phyloP scores from a whole-genome alignment of 2,888 invertebrate genomes.

The Prosopocoilus inquinatus region DNA sequence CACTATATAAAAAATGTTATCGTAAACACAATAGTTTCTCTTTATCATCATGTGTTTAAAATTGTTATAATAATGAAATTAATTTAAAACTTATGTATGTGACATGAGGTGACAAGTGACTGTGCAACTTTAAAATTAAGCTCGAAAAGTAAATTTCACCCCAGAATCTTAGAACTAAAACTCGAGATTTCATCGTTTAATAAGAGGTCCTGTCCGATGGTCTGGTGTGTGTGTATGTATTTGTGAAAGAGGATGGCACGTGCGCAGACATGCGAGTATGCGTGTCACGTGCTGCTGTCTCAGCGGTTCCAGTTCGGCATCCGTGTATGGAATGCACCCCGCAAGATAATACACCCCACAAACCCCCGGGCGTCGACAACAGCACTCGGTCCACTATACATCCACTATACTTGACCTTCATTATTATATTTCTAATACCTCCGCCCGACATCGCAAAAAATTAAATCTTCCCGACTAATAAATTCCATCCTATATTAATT shows the following conservation, averaged over 20 bases:
- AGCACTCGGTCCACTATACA: no score
- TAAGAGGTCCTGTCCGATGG: conserved; percentile 2
- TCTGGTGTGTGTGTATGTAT: background rate
- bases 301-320: conserved; percentile 39
- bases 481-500: no score
- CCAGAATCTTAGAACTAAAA: background rate
- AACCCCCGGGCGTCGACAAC: background rate
- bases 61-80: no score
- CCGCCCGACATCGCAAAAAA: background rate
- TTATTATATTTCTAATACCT: background rate
- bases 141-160: background rate
- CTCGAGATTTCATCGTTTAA: background rate
- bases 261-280: conserved; percentile 27
- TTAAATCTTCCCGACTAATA: background rate
- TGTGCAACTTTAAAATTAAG: background rate
- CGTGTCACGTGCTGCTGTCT: conserved; percentile 41
- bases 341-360: conserved; percentile 34
- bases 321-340: conserved; percentile 41
- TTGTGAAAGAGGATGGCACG: background rate
- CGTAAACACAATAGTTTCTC: no score
- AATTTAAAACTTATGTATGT: background rate
- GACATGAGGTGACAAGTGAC: background rate
- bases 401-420: conserved; percentile 1
- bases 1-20: no score
- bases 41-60: no score